phyloP scores from a whole-genome alignment of 2,888 invertebrate genomes.

The Dasysyrphus albostriatus region DNA sequence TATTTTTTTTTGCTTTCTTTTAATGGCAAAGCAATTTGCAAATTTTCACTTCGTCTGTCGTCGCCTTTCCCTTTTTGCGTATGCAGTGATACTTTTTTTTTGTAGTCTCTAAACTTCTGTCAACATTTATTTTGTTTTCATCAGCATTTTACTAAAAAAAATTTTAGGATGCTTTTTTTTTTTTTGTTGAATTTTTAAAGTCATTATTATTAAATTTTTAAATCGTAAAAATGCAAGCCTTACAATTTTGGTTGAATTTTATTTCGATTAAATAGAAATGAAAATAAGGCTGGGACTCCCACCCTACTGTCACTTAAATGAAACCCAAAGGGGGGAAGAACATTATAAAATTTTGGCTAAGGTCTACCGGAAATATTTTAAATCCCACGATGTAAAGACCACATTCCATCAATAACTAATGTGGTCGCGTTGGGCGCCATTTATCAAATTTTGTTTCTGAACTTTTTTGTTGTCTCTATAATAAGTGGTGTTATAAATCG shows the following conservation, averaged over 20 bases:
- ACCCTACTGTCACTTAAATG: too few relatives aligned
- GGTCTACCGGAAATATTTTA: too few relatives aligned
- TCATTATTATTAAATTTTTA: background rate
- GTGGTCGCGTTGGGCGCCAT: background rate
- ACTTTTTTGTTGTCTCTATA: background rate
- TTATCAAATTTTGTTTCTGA: background rate
- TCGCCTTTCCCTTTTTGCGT: background rate
- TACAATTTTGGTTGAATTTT: background rate
- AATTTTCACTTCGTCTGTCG: slow-evolving; percentile 52
- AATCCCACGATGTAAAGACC: too few relatives aligned
- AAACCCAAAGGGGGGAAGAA: too few relatives aligned
- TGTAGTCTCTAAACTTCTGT: slow-evolving; percentile 22
- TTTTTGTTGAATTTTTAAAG: background rate
- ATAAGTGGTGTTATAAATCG: background rate
- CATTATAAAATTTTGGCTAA: too few relatives aligned
- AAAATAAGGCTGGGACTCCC: too few relatives aligned
- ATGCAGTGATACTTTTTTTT: background rate
- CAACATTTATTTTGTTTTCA: slow-evolving; percentile 24
- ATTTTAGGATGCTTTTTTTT: background rate
- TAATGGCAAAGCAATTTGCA: slow-evolving; percentile 69
- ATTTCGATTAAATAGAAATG: too few relatives aligned
- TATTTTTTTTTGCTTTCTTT: background rate
- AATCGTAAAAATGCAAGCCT: background rate
- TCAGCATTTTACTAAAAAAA: background rate
- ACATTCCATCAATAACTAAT: background rate